These are phyloP conservation scores for Bos indicus DNA, from an alignment of 2,113 vertebrate genomes.

Conservation along the genomic window DNA sequence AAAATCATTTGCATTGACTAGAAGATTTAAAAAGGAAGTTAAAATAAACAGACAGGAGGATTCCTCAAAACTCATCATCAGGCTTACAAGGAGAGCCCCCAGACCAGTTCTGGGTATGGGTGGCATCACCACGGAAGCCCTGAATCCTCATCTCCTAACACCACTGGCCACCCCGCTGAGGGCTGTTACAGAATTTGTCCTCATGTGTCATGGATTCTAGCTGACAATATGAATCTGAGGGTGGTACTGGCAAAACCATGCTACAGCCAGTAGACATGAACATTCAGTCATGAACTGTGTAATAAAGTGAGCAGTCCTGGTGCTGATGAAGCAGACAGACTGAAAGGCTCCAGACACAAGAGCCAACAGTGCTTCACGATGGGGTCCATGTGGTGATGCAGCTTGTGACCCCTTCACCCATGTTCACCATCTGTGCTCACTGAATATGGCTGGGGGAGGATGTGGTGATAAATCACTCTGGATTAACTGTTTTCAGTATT, in stretches of 20 bases:
- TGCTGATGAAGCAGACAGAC: neutral
- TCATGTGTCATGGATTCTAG: neutral
- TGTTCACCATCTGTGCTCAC: accelerated
- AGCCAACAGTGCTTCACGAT: neutral
- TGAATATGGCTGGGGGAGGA: neutral
- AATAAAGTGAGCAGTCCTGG: neutral
- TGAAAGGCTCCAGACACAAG: too few species aligned
- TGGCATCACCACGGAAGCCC: accelerated
- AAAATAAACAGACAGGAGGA: neutral
- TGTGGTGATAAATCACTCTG: neutral
- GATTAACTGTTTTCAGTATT: neutral
- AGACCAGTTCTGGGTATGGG: too few species aligned
- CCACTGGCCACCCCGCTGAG: accelerated
- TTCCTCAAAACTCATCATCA: too few species aligned
- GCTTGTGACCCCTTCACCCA: neutral
- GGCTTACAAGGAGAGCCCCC: neutral
- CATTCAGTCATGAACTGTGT: neutral
- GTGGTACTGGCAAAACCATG: accelerated
- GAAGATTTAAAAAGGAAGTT: neutral
- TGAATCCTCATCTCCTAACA: accelerated
- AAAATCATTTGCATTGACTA: neutral
- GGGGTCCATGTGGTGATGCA: neutral
- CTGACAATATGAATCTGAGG: accelerated
- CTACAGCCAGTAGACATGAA: neutral
- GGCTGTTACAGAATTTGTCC: neutral